Evolutionary conservation across 2,113 vertebrate species (phyloP).

Genomic region (Elephas maximus): DNA sequence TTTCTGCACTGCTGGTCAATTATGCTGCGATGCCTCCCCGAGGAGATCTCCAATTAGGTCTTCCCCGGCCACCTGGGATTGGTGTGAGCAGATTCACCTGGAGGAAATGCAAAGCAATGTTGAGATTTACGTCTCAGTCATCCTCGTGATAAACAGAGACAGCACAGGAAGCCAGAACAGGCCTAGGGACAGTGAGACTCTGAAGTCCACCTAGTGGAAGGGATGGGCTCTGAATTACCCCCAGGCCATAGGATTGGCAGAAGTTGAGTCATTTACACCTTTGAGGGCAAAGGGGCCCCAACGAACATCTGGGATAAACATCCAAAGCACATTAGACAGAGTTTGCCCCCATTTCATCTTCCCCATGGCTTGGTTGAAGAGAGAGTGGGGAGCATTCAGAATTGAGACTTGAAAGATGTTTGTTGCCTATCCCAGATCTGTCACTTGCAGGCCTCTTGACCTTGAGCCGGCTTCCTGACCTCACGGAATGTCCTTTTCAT

Average conservation of each 20-base stretch:
- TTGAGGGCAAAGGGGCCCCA: not conserved
- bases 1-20: not conserved
- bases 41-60: not conserved
- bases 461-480: constrained; percentile 22
- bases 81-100: not conserved
- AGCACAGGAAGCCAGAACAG: not conserved
- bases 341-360: not conserved
- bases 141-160: too few species aligned
- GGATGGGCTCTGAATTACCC: not conserved
- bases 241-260: not conserved
- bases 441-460: not conserved
- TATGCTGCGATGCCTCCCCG: too few species aligned
- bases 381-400: too few species aligned
- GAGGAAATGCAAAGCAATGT: not conserved
- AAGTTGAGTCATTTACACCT: not conserved
- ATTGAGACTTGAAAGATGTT: not conserved
- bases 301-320: not conserved
- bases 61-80: not conserved
- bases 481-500: not conserved
- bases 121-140: not conserved
- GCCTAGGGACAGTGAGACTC: not conserved
- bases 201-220: not conserved
- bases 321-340: too few species aligned
- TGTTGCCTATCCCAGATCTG: not conserved
- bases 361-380: not conserved